These are phyloP conservation scores for Triplophysa bombifrons DNA, from an alignment of 2,797 vertebrate genomes.

Conservation along the genomic window DNA sequence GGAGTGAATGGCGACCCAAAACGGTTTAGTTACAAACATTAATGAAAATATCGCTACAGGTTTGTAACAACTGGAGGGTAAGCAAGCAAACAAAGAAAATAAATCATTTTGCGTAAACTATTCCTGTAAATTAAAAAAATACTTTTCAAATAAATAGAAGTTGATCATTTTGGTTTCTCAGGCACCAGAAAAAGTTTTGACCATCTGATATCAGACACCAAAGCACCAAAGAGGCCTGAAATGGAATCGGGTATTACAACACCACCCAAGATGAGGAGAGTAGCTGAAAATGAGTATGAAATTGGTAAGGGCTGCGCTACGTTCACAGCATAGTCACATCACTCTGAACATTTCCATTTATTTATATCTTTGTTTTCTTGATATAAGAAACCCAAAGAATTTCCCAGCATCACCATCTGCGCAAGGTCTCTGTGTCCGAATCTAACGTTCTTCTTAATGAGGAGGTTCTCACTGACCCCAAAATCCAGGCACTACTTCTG, in stretches of 20 bases:
- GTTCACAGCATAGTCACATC: background rate
- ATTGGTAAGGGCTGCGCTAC: slow-evolving; percentile 80
- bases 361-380: slow-evolving; percentile 14
- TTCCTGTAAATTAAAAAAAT: too few relatives aligned
- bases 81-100: too few relatives aligned
- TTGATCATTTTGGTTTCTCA: slow-evolving; percentile 54
- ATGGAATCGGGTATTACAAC: slow-evolving; percentile 96
- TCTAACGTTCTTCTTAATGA: slow-evolving; percentile 95
- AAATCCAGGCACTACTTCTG: slow-evolving; percentile 93
- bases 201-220: slow-evolving; percentile 96
- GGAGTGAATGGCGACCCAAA: too few relatives aligned
- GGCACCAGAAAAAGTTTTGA: slow-evolving; percentile 99
- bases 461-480: slow-evolving; percentile 95
- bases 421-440: slow-evolving; percentile 94
- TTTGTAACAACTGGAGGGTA: too few relatives aligned
- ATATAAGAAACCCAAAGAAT: slow-evolving; percentile 89
- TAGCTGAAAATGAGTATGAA: slow-evolving; percentile 95
- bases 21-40: too few relatives aligned
- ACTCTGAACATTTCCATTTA: background rate
- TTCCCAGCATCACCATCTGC: slow-evolving; percentile 78
- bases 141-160: background rate
- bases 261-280: slow-evolving; percentile 97
- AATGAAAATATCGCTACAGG: too few relatives aligned
- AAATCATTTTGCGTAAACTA: too few relatives aligned
- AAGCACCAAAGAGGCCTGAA: slow-evolving; percentile 98